Base-by-base conservation (phyloP, 92 coral and sea anemone species). In the Palythoa heliodiscus region DNA sequence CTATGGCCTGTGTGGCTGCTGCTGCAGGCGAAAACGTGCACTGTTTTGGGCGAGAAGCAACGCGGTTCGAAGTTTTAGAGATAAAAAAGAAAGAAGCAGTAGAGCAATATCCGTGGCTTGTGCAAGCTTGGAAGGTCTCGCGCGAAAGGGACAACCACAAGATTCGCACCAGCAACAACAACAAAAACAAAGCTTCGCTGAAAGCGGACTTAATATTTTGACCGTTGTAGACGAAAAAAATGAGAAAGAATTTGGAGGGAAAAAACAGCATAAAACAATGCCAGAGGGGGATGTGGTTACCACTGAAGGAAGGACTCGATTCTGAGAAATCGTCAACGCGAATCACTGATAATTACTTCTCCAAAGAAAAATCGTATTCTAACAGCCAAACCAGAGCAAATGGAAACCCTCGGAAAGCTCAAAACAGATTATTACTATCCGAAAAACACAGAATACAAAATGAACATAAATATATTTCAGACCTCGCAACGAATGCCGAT, bases 1-100 rank as follows among this genome's bases (percentile, higher is more conserved):
- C 7, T 83, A 86, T 63, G 78, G 82, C 10, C 10, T 90, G n/a
- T 71, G 74, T 16, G 86, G 90, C 8, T 89, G 94, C 38, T 89
- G 79, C 7, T 90, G 88, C 2, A 78, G 53, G 39, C 61, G 64
- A 35, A 80, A 63, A 25, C 72, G 84, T 19, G 84, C 66, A 22
- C 60, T 66, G 14, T 66, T 19, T 52, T 60, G 84, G 11, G 60
- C 84, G 2, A 80, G 63, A 52, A 66, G 47, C 60, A 80, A 80
- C 23, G 66, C 84, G 23, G 14, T 66, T 43, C 40, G 58, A 1
- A 66, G 84, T 13, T 80, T 38, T 15, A 80, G 84, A 25, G 84
- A 80, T 5, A 22, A 64, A 11, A 47, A 55, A 8, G 74, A 61
- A 20, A 80, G 84, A 20, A 80, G 84, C n/a, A 48, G 40, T 3